Base-by-base conservation (phyloP, 2,113 vertebrate species). In the Fulmarus glacialis region DNA sequence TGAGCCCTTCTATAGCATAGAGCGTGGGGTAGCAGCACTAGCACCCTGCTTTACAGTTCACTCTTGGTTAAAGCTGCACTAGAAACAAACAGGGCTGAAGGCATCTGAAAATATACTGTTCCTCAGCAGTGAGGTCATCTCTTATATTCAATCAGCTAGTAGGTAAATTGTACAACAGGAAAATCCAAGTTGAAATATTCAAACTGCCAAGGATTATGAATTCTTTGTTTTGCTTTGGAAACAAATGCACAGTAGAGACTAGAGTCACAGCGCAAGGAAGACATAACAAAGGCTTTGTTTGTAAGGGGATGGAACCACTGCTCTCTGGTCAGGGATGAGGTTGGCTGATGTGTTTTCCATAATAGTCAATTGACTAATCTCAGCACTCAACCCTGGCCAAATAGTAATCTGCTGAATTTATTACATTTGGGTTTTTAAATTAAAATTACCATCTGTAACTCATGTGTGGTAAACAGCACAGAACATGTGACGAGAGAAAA, bases 271-370 rank as follows among this genome's bases (percentile, higher is more conserved):
- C 21, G 20, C 91, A 95, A 90, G 29, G 42, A 79, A 95, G 94
- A 90, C 70, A 94, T 74, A 97, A 97, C 96, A 98, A 98, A 97
- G 86, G 90, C 93, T 97, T 97, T 96, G 94, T 98, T 97, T 98
- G 96, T 97, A 82, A 96, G 59, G 83, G 83, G 89, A 86, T 97
- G 87, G 96, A 97, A 96, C 96, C 92, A 92, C 83, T 87, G 77
- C 70, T 93, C 55, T 94, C 91, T 96, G 77, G 91, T 97, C 93
- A 92, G 93, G 95, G 96, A 97, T 91, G 96, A 94, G 92, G 93
- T 82, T 98, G 97, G 97, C 78, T 96, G 96, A 98, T 98, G 97
- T 92, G 72, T 97, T 98, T 98, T 97, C 97, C 96, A 50, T 98
- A 96, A 97, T 84, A 98, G 93, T 89, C 91, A 68, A 96, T 18